Conservation (phyloP, 2,888 invertebrate species). For the Phanerotoma sp. region DNA sequence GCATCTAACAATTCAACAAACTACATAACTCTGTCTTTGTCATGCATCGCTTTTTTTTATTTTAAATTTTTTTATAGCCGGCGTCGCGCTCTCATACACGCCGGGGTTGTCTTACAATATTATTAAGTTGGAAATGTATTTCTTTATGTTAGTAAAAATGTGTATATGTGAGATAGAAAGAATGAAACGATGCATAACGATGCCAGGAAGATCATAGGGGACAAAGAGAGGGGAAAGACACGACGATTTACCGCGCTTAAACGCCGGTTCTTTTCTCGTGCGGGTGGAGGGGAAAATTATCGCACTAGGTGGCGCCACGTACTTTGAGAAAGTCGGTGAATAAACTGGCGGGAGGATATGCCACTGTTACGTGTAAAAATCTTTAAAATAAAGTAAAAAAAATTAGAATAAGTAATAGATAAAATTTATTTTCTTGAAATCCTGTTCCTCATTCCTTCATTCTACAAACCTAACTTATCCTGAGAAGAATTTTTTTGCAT, state of each 20-base stretch:
- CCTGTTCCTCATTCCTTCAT: too few species aligned
- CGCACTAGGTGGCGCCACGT: neutral
- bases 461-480: too few species aligned
- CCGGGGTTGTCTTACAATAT: slow-evolving; percentile 17
- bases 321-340: neutral
- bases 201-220: neutral
- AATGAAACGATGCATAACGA: slow-evolving; percentile 20
- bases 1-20: slow-evolving; percentile 36
- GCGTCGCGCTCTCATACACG: slow-evolving; percentile 24
- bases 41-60: slow-evolving; percentile 31
- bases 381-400: neutral
- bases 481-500: too few species aligned
- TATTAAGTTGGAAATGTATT: too few species aligned
- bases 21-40: slow-evolving; percentile 32
- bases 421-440: too few species aligned
- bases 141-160: too few species aligned
- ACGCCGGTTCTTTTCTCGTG: slow-evolving; percentile 2
- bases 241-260: slow-evolving; percentile 19
- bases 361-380: neutral
- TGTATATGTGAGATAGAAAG: neutral
- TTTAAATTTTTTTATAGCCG: slow-evolving; percentile 10
- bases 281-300: neutral
- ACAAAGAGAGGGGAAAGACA: slow-evolving; percentile 8
- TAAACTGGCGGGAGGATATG: slow-evolving; percentile 1
- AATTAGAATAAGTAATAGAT: neutral